Evolutionary conservation across 1,140 invertebrate species (phyloP), one percentile per base, ranked within the genome.

Genomic region (Drosophila sucinea): DNA sequence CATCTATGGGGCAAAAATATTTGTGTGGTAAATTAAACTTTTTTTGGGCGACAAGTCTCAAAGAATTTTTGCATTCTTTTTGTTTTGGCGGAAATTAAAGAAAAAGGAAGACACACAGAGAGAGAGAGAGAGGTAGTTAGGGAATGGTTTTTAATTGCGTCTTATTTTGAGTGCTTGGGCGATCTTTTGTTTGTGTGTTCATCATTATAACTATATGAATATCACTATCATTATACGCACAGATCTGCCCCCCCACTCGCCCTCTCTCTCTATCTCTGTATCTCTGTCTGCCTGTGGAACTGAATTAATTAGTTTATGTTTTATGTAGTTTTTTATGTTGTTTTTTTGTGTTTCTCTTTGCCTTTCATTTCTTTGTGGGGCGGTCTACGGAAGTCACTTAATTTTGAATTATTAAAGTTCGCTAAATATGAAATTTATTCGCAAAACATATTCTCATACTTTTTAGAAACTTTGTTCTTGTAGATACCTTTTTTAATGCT

Each of bases 231-330:
- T 51, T 51, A 51, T 51, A 51, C 40, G 40, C 40, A 41, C 44
- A 51, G 23, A 23, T 25, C 44, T 25, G 7, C 23, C 23, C 5
- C 1, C 10, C 8, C 44, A 1, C 2, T 7, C 23, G 0, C n/a
- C 8, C 3, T 27, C 44, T 27, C 23, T 51, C n/a, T 8, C 8
- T 51, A 4, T 3, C 23, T 27, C 7, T 3, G 6, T 51, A 5
- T 25, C 44, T 51, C 27, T 64, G 30, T 30, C 7, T 41, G 7
- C 25, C 33, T 29, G 23, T 30, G 3, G 3, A 33, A 56, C 69
- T 30, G 32, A 65, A 73, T 72, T 64, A 65, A 73, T 72, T 57
- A 23, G 27, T 71, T 71, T 63, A 8, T 6, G n/a, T 41, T 62
- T 27, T 25, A 41, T 33, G 33, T 40, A 70, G 29, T 10, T n/a